Evolutionary conservation across 2,113 vertebrate species (phyloP).

Genomic region (Clupea harengus): DNA sequence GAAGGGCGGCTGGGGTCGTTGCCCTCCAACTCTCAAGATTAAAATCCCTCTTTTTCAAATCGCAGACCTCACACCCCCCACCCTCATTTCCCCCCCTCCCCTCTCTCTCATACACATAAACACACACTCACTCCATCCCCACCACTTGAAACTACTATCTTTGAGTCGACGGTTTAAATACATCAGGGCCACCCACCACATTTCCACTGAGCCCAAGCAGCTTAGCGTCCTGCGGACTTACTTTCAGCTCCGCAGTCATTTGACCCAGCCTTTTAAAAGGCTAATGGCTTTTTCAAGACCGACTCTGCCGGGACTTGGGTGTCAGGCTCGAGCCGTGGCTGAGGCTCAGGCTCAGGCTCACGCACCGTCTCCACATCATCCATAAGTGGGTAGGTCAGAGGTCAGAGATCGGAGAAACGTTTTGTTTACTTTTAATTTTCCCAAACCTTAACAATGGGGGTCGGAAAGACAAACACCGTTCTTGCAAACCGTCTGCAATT

Average conservation of each 20-base stretch:
- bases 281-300: constrained; percentile 5
- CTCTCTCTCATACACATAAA: not conserved
- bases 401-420: not conserved
- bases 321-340: not conserved
- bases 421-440: not conserved
- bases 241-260: not conserved
- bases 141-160: not conserved
- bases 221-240: not conserved
- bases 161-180: not conserved
- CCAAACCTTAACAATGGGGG: not conserved
- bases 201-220: not conserved
- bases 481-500: not conserved
- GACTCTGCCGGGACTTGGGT: not conserved
- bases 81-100: not conserved
- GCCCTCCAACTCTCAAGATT: not conserved
- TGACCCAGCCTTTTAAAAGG: constrained; percentile 3
- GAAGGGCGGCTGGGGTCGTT: not conserved
- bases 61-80: not conserved
- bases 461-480: not conserved
- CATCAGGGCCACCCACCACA: not conserved
- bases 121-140: not conserved
- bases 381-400: not conserved
- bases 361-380: not conserved
- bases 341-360: not conserved
- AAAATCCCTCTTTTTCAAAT: not conserved